These are phyloP conservation scores for Hipposideros larvatus DNA, from an alignment of 2,797 vertebrate species.

Conservation along the genomic window DNA sequence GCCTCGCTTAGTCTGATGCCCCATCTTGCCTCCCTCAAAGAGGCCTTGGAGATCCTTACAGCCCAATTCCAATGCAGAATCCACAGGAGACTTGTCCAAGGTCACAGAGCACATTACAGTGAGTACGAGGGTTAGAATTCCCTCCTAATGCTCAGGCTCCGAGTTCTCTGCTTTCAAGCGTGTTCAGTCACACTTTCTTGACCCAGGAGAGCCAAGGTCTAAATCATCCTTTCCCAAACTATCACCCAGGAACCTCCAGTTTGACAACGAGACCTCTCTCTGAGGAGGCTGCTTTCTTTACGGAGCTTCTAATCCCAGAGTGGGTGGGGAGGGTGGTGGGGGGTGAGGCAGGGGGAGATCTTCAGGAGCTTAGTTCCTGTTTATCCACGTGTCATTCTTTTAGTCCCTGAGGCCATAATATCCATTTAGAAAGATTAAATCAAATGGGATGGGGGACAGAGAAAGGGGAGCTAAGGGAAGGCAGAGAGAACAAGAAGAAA, in stretches of 20 bases:
- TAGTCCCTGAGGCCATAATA: slow-evolving; percentile 37
- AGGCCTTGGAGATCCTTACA: not conserved
- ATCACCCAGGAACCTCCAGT: not conserved
- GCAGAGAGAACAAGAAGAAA: slow-evolving; percentile 1
- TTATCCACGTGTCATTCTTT: slow-evolving; percentile 59
- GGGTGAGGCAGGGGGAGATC: not conserved
- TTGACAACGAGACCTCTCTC: slow-evolving; percentile 6
- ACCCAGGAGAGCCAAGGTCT: not conserved
- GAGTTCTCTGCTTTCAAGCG: not conserved
- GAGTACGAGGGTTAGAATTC: not conserved
- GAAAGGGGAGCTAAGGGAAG: not conserved
- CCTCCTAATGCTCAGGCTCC: not conserved
- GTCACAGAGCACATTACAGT: not conserved
- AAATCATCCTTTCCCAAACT: not conserved
- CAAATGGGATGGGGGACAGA: not conserved
- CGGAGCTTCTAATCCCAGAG: not conserved
- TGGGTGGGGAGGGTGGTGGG: not conserved
- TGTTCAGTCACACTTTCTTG: not conserved
- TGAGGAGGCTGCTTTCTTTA: not conserved
- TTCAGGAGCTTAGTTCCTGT: slow-evolving; percentile 69
- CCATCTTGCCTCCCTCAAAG: not conserved
- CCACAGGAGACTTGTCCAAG: not conserved
- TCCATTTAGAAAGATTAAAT: slow-evolving; percentile 82
- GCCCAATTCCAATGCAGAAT: not conserved
- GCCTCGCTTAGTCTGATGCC: not conserved